A percentile compares a stretch with the other conserved stretches of the same genome.
Conservation (phyloP, 2,797 vertebrate genomes). For the Enteromius anoplus region DNA sequence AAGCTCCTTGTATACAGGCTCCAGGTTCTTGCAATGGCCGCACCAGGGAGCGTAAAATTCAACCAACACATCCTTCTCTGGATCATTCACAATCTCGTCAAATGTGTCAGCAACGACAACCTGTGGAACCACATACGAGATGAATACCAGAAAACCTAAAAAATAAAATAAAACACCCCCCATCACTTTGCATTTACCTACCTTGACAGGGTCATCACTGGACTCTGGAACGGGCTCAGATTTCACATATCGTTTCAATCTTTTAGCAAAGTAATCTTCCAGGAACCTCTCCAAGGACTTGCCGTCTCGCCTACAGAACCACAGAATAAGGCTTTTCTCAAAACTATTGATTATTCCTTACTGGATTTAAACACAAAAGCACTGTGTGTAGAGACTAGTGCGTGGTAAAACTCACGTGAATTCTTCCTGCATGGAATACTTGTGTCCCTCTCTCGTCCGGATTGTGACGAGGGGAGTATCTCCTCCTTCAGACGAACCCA, state of each 20-base stretch:
- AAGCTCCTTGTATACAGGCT: constrained; percentile 74
- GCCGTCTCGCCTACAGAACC: constrained; percentile 66
- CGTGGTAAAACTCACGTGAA: constrained; percentile 63
- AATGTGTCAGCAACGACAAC: constrained; percentile 79
- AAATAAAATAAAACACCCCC: neutral
- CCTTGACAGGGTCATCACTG: constrained; percentile 75
- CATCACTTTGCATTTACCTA: constrained; percentile 42
- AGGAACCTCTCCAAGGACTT: constrained; percentile 75
- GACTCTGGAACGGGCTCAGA: constrained; percentile 77
- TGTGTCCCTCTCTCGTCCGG: constrained; percentile 62
- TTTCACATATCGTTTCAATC: constrained; percentile 76
- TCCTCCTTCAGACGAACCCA: constrained; percentile 51
- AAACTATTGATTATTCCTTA: neutral
- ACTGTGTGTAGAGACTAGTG: neutral
- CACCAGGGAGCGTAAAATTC: constrained; percentile 78
- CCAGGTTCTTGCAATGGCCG: constrained; percentile 76
- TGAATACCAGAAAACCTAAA: neutral
- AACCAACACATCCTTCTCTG: constrained; percentile 74
- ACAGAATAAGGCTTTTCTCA: neutral
- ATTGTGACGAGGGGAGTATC: constrained; percentile 64
- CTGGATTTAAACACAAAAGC: neutral
- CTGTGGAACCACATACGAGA: constrained; percentile 55
- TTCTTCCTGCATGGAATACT: constrained; percentile 68
- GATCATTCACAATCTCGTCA: constrained; percentile 71
- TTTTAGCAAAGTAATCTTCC: constrained; percentile 75